phyloP scores from a whole-genome alignment of 2,797 vertebrate genomes.

The Loriculus beryllinus region DNA sequence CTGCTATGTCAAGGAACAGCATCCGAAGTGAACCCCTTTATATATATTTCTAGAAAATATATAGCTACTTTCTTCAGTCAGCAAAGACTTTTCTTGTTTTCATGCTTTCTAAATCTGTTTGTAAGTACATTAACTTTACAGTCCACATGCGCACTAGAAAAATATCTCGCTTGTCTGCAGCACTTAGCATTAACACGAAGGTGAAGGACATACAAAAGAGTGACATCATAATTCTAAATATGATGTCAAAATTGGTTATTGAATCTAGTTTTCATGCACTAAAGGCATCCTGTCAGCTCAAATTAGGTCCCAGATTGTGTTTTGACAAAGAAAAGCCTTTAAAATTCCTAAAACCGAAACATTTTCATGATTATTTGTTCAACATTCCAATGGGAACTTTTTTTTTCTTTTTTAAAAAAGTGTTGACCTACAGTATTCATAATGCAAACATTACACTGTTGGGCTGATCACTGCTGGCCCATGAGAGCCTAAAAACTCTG shows the following conservation, averaged over 20 bases:
- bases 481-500: background rate
- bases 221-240: constrained; percentile 28
- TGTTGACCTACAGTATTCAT: background rate
- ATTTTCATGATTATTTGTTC: constrained; percentile 29
- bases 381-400: background rate
- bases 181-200: constrained; percentile 11
- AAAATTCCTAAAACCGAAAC: constrained; percentile 3
- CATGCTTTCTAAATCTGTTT: background rate
- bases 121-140: background rate
- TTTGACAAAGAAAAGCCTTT: constrained; percentile 1
- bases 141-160: background rate
- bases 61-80: background rate
- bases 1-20: background rate
- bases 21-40: background rate
- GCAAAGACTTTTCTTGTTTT: background rate
- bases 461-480: background rate
- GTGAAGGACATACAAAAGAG: constrained; percentile 26
- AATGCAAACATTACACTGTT: background rate
- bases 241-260: constrained; percentile 52
- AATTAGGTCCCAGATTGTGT: constrained; percentile 13
- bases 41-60: background rate
- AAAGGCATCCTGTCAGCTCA: constrained; percentile 24
- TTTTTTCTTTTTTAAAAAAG: background rate
- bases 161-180: background rate
- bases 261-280: background rate